phyloP scores from a whole-genome alignment of 2,113 vertebrate genomes.

The Halcyon malimbica region DNA sequence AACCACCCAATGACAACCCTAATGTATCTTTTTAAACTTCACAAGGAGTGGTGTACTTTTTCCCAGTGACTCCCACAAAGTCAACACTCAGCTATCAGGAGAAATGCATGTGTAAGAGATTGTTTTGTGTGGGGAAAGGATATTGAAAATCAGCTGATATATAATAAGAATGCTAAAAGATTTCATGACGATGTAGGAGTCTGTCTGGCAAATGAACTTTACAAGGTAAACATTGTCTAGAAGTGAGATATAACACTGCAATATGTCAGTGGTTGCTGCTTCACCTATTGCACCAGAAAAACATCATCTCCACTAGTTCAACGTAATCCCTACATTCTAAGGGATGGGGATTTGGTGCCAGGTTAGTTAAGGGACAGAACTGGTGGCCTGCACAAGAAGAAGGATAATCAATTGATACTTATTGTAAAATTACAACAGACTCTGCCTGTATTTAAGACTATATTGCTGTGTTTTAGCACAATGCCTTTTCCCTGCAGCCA shows the following conservation, averaged over 20 bases:
- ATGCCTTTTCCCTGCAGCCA: background rate
- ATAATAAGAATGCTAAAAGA: background rate
- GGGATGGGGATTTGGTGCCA: background rate
- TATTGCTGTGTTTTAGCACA: background rate
- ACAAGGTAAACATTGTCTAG: background rate
- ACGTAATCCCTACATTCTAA: background rate
- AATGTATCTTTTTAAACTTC: background rate
- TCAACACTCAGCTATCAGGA: background rate
- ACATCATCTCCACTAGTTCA: background rate
- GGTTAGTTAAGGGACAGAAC: background rate
- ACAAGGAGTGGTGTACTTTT: background rate
- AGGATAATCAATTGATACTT: background rate
- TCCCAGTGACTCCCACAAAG: background rate
- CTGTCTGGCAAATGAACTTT: background rate
- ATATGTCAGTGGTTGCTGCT: rapidly evolving
- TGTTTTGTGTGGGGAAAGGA: background rate
- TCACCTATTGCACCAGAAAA: background rate
- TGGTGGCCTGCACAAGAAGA: background rate
- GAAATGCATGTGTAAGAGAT: background rate
- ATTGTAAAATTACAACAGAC: background rate
- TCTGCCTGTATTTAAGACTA: background rate
- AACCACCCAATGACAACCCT: background rate
- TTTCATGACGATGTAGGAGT: background rate
- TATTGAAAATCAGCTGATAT: background rate
- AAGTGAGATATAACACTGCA: background rate